Evolutionary conservation across 2,888 invertebrate genomes (phyloP), one percentile per base, ranked within the genome.

Genomic region (Auanema freiburgensis): DNA sequence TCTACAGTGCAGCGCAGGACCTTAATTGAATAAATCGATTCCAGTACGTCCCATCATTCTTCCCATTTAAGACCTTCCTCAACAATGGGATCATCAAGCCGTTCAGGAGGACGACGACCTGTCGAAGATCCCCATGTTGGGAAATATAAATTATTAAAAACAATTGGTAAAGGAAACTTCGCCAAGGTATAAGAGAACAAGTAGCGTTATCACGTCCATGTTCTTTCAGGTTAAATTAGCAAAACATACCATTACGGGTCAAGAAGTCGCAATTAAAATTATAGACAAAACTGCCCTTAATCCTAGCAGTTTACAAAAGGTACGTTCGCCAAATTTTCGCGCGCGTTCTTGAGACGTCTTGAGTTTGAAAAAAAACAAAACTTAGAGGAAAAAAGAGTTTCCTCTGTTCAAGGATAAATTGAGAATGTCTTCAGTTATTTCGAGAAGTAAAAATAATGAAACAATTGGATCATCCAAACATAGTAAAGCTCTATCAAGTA

Each of bases 401-500:
- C 16, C 3, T 18, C 21, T n/a, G n/a, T n/a, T n/a, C n/a, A n/a
- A n/a, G 52, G 25, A 52, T 4, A 21, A 18, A 24, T 11, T 52
- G 52, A 52, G 11, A 52, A n/a, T 21, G 63, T 67, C 82, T 85
- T 57, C 87, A 96, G 93, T 86, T 90, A 72, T 90, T 90, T 86
- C 88, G 90, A 73, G 90, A 90, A 87, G 97, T 98, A 86, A 90
- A 96, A 88, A 98, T 98, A 88, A 98, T 98, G 98, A 98, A 98
- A 88, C 93, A 96, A 91, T 89, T 98, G 85, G 96, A 97, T 88
- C 98, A 98, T 90, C 98, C 98, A 84, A 98, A 98, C 88, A 98
- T 98, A 86, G 89, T 88, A 87, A 85, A 85, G 84, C 75, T 70
- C 65, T 75, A 67, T 59, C 73, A 74, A 90, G 98, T 99, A 73